Base-by-base conservation (phyloP, 2,797 vertebrate genomes). In the Hybognathus amarus region DNA sequence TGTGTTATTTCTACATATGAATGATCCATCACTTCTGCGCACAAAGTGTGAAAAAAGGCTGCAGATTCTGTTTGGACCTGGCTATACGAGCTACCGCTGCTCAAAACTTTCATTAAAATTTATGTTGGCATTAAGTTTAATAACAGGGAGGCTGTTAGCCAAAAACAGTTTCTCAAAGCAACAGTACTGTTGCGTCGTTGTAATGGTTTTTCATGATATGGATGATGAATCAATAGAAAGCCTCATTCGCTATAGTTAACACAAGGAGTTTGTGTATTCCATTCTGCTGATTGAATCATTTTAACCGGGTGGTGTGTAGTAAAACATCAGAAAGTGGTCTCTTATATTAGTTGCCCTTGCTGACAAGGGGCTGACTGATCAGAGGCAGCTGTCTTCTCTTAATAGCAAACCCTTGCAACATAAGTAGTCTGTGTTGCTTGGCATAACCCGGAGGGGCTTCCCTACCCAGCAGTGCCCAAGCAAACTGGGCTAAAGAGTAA, bases 281-380 rank as follows among this genome's bases (percentile, higher is more conserved):
- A 12, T 61, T 56, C n/a, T 54, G 68, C 38, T 61, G 52, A 84
- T 82, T 82, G 40, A 27, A 45, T 73, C 3, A 61, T 83, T 67
- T 68, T 82, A 75, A 83, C 59, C 1, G 20, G 45, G 59, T 70
- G 27, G 24, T 45, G 52, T 52, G 47, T 76, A 71, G 67, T 61
- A 75, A 68, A 69, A 69, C n/a, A 70, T 70, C 40, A 59, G 61
- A 80, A 86, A 77, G 45, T 59, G 33, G 59, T 70, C 54, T 70
- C 54, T 84, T 36, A 67, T 40, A 59, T 83, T 78, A 73, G 69
- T 77, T 82, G 18, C 22, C 9, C 40, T 85, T 45, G 73, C 52
- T 85, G 83, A 85, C 33, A 42, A 40, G 40, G 75, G 59, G 22
- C 42, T 83, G 83, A 86, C 56, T 78, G 81, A 88, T 87, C 50